Conservation (phyloP, 2,888 invertebrate species). For the Xanthostigma xanthostigma region DNA sequence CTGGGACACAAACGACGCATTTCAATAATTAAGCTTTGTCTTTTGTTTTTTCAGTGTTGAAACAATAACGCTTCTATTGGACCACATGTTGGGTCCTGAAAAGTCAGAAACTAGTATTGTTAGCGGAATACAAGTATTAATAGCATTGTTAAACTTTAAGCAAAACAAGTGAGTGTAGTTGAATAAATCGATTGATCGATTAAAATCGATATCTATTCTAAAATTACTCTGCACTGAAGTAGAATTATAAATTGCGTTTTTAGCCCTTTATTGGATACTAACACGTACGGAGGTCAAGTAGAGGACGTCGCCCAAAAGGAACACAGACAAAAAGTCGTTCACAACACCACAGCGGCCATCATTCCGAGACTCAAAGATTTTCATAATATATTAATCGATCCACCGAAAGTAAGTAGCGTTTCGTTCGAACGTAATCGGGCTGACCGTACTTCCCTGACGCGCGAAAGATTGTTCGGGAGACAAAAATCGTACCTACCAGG, state of each 20-base stretch:
- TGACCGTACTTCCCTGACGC: too few species aligned
- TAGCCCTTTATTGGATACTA: not conserved
- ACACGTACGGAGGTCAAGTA: too few species aligned
- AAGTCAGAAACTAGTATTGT: conserved; percentile 56
- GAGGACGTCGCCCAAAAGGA: conserved; percentile 33
- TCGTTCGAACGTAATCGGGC: too few species aligned
- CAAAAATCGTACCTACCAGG: too few species aligned
- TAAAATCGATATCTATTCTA: too few species aligned
- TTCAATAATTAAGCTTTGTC: not conserved
- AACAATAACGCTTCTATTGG: conserved; percentile 52
- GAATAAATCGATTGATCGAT: not conserved
- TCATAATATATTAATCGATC: conserved; percentile 49
- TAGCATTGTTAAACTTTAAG: conserved; percentile 47
- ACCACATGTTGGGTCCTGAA: conserved; percentile 55
- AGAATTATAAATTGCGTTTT: not conserved
- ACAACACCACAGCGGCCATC: conserved; percentile 46
- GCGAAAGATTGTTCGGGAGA: too few species aligned
- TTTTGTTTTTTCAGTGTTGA: conserved; percentile 26
- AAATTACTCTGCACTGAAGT: not conserved
- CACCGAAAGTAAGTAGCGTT: conserved; percentile 44
- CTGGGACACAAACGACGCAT: too few species aligned
- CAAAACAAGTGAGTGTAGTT: conserved; percentile 26
- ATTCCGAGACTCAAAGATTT: conserved; percentile 52
- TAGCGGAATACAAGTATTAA: conserved; percentile 65
- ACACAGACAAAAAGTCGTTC: conserved; percentile 41